Evolutionary conservation across 2,113 vertebrate species (phyloP).

Genomic region (Eurypyga helias): DNA sequence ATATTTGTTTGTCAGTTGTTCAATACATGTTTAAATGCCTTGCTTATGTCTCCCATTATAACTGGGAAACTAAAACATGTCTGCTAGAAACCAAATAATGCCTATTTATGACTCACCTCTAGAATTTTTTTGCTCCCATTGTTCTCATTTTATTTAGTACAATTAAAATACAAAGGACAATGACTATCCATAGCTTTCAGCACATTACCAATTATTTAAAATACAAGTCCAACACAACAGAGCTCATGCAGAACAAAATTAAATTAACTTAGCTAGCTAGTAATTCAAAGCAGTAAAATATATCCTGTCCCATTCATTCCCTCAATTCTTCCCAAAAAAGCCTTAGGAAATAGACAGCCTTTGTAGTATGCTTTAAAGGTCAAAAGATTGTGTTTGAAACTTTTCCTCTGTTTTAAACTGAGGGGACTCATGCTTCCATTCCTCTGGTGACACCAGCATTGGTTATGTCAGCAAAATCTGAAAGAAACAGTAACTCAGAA

Average conservation of each 20-base stretch:
- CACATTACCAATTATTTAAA: constrained; percentile 42
- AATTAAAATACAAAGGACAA: constrained; percentile 58
- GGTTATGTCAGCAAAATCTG: constrained; percentile 35
- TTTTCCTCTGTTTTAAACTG: background rate
- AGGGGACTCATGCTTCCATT: background rate
- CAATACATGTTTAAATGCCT: background rate
- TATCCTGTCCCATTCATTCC: constrained; percentile 24
- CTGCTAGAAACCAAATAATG: constrained; percentile 21
- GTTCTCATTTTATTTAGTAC: constrained; percentile 45
- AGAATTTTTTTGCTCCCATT: constrained; percentile 1
- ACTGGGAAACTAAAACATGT: constrained; percentile 4
- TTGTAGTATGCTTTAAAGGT: constrained; percentile 46
- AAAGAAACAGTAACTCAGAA: constrained; percentile 6
- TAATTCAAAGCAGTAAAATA: constrained; percentile 64
- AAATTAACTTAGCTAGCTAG: constrained; percentile 51
- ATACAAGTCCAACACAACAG: background rate
- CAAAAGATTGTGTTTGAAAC: background rate
- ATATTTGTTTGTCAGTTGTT: background rate
- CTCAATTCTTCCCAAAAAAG: constrained; percentile 23
- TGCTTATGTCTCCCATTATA: constrained; percentile 11
- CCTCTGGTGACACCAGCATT: background rate
- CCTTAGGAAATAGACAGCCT: constrained; percentile 53
- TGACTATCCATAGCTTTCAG: constrained; percentile 29
- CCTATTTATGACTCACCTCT: constrained; percentile 48
- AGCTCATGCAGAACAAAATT: constrained; percentile 1